Conservation (phyloP, 2,113 vertebrate genomes). For the Syrrhaptes paradoxus region DNA sequence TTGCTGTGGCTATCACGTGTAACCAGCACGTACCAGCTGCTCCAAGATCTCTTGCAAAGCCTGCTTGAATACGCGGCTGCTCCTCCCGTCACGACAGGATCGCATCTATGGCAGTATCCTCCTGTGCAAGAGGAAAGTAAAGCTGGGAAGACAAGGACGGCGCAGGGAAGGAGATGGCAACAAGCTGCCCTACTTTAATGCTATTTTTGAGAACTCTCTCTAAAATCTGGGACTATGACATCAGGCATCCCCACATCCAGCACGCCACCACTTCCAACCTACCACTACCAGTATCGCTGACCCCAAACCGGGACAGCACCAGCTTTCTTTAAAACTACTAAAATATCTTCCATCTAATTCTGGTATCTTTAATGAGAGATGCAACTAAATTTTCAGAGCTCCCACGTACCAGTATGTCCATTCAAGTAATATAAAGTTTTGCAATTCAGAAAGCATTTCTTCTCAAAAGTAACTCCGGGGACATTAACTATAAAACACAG, state of each 20-base stretch:
- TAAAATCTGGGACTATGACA: background rate
- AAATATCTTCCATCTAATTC: background rate
- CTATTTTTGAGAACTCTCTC: background rate
- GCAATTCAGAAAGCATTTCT: background rate
- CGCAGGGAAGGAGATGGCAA: background rate
- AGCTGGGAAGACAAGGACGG: background rate
- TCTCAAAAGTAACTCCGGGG: background rate
- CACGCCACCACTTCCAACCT: background rate
- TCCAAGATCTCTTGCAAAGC: background rate
- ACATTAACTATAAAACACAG: background rate
- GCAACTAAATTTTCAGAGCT: background rate
- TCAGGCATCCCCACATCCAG: background rate
- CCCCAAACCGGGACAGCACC: background rate
- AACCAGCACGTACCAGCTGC: background rate
- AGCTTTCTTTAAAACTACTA: background rate
- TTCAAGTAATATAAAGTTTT: background rate
- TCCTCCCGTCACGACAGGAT: background rate
- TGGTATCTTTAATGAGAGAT: background rate
- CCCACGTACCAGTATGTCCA: background rate
- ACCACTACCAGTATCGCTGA: background rate
- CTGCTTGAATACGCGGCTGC: too few species aligned
- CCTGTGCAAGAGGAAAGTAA: background rate
- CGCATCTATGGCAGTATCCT: rapidly evolving
- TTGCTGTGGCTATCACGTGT: rapidly evolving
- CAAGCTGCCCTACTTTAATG: background rate